These are phyloP conservation scores for Eubasilissa regina DNA, from an alignment of 1,140 invertebrate genomes.

Conservation along the genomic window DNA sequence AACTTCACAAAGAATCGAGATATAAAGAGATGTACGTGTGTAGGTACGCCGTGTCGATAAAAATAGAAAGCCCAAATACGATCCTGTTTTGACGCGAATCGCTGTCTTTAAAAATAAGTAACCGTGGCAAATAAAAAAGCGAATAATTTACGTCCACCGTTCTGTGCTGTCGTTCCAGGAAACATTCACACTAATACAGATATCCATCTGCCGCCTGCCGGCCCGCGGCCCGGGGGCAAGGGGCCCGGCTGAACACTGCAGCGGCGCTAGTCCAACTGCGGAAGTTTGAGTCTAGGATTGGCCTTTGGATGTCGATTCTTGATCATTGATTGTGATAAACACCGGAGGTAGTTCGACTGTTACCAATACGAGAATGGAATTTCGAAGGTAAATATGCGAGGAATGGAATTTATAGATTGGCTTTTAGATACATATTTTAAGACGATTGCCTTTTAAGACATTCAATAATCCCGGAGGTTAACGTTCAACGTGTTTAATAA, in stretches of 20 bases:
- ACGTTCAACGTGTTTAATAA: conserved; percentile 31
- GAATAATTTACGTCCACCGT: conserved; percentile 36
- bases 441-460: conserved; percentile 30
- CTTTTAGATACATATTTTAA: conserved; percentile 26
- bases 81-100: neutral
- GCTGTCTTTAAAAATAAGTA: conserved; percentile 37
- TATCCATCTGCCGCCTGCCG: conserved; percentile 20
- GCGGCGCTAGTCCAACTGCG: neutral
- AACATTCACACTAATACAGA: conserved; percentile 27
- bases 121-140: conserved; percentile 37
- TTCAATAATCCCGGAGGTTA: conserved; percentile 19
- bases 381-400: conserved; percentile 27
- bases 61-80: conserved; percentile 6
- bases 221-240: too few relatives aligned
- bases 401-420: conserved; percentile 28
- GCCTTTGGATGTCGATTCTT: conserved; percentile 27
- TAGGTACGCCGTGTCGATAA: neutral
- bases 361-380: conserved; percentile 32
- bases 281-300: neutral
- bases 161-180: conserved; percentile 22
- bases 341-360: conserved; percentile 22
- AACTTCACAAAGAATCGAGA: too few relatives aligned
- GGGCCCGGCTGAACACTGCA: too few relatives aligned
- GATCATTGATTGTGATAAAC: conserved; percentile 26
- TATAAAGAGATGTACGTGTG: too few relatives aligned